Percentiles rank a stretch among this genome's conserved stretches.
These are phyloP conservation scores for Coboldia fuscipes DNA, from an alignment of 1,140 invertebrate genomes.

Conservation along the genomic window DNA sequence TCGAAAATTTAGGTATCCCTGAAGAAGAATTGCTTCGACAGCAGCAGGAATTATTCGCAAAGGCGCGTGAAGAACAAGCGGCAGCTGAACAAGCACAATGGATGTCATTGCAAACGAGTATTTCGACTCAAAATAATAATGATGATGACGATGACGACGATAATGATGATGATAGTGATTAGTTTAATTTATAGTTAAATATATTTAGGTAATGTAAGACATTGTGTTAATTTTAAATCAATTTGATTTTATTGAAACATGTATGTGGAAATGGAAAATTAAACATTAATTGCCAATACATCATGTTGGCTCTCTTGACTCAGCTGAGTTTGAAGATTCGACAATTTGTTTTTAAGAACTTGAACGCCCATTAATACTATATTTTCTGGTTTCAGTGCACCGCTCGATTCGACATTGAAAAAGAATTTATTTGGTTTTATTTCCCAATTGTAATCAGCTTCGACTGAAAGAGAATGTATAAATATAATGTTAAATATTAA, in stretches of 20 bases:
- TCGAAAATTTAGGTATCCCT: slow-evolving; percentile 93
- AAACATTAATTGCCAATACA: slow-evolving; percentile 40
- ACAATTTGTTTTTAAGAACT: slow-evolving; percentile 86
- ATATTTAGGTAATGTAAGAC: background rate
- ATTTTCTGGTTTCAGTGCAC: slow-evolving; percentile 86
- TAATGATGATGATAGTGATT: background rate
- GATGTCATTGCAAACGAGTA: slow-evolving; percentile 17
- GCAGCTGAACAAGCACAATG: slow-evolving; percentile 20
- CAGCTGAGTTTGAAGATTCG: slow-evolving; percentile 82
- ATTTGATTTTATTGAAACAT: background rate
- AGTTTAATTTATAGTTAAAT: background rate
- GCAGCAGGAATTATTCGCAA: slow-evolving; percentile 96
- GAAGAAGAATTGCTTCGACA: slow-evolving; percentile 92
- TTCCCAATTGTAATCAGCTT: slow-evolving; percentile 83
- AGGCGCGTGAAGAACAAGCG: slow-evolving; percentile 27
- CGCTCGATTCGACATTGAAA: slow-evolving; percentile 90
- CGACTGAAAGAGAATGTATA: slow-evolving; percentile 30
- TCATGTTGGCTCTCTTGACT: slow-evolving; percentile 72
- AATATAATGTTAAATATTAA: slow-evolving; percentile 2
- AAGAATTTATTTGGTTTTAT: slow-evolving; percentile 95
- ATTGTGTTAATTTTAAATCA: no score
- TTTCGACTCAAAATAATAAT: background rate
- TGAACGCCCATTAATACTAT: slow-evolving; percentile 89
- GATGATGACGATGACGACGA: background rate
- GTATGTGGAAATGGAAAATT: background rate